Evolutionary conservation across 2,888 invertebrate species (phyloP).

Genomic region (Lamellibrachia columna): DNA sequence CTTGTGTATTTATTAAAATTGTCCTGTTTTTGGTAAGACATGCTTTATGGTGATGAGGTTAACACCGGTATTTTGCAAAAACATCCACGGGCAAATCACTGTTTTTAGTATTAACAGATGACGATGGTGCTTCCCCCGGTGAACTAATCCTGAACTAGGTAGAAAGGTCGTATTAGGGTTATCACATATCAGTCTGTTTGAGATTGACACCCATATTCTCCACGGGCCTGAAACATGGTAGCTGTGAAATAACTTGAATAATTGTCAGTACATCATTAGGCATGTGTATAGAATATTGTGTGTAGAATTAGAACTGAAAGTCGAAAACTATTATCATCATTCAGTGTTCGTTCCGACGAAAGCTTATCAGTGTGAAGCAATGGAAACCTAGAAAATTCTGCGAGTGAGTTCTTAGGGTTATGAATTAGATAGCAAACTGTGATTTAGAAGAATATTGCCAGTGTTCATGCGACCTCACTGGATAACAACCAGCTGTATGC

Average conservation of each 20-base stretch:
- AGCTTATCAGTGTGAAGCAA: neutral
- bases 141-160: slow-evolving; percentile 16
- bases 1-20: no score
- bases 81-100: neutral
- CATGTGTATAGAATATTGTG: slow-evolving; percentile 13
- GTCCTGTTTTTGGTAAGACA: neutral
- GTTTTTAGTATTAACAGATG: neutral
- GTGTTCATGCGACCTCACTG: slow-evolving; percentile 14
- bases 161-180: slow-evolving; percentile 16
- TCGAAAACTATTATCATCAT: slow-evolving; percentile 16
- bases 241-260: slow-evolving; percentile 17
- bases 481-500: slow-evolving; percentile 14
- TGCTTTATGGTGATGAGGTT: neutral
- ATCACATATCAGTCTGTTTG: slow-evolving; percentile 10
- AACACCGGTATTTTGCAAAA: neutral
- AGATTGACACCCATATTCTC: neutral
- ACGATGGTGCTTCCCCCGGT: neutral
- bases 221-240: slow-evolving; percentile 16
- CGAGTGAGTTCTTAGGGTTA: slow-evolving; percentile 3
- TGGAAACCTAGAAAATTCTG: slow-evolving; percentile 11
- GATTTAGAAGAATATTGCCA: slow-evolving; percentile 5
- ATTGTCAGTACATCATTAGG: slow-evolving; percentile 14
- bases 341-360: slow-evolving; percentile 4
- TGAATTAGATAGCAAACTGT: neutral
- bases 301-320: neutral